Percentiles rank a stretch among this genome's conserved stretches.
These are phyloP conservation scores for Astreopora myriophthalma DNA, from an alignment of 64 coral and sea anemone genomes.

Conservation along the genomic window DNA sequence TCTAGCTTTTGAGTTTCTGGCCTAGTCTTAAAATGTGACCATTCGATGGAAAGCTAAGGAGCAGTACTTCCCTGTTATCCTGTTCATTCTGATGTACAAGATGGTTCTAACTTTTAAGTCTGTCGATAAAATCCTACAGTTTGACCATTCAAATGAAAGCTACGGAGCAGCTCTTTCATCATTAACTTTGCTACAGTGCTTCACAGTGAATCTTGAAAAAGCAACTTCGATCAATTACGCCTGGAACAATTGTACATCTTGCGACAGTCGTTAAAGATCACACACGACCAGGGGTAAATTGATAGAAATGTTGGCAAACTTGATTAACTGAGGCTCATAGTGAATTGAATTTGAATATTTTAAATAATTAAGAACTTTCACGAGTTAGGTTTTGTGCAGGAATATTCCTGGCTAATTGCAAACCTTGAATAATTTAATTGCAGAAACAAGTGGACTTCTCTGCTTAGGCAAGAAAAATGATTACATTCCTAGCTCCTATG, in stretches of 20 bases:
- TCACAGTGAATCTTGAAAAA: neutral
- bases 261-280: neutral
- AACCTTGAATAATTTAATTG: slow-evolving; percentile 28
- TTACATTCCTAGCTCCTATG: neutral
- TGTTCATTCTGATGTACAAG: too few species aligned
- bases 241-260: neutral
- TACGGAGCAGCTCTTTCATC: too few species aligned
- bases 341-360: slow-evolving; percentile 24
- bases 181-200: too few species aligned
- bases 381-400: neutral
- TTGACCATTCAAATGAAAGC: too few species aligned
- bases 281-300: neutral
- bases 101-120: neutral
- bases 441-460: neutral
- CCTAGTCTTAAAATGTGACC: neutral
- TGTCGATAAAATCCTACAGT: neutral
- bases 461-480: neutral
- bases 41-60: neutral
- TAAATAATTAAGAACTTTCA: slow-evolving; percentile 54
- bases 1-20: neutral
- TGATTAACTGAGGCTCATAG: neutral
- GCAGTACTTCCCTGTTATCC: neutral
- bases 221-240: neutral
- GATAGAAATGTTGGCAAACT: neutral
- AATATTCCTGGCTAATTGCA: slow-evolving; percentile 9